Percentiles rank a stretch among this genome's conserved stretches.
These are phyloP conservation scores for Calephelis nemesis DNA, from an alignment of 1,140 invertebrate genomes.

Conservation along the genomic window DNA sequence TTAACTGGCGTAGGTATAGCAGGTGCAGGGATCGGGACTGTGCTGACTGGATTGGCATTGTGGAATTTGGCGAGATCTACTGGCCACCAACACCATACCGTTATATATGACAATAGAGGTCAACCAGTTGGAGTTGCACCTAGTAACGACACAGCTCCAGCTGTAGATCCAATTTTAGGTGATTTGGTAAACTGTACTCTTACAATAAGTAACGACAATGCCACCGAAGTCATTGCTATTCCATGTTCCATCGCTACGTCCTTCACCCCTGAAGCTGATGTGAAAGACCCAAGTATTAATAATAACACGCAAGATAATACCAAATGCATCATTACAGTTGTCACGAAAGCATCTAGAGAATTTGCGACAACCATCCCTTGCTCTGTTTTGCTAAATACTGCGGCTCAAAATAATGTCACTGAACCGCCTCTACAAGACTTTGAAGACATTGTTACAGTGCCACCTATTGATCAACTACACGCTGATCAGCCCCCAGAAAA, in stretches of 20 bases:
- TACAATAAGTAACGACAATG: conserved; percentile 61
- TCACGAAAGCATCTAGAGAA: conserved; percentile 65
- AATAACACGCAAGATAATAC: conserved; percentile 52
- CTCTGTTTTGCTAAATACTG: conserved; percentile 63
- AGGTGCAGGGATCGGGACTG: conserved; percentile 68
- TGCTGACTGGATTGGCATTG: conserved; percentile 72
- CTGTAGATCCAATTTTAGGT: conserved; percentile 62
- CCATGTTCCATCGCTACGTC: conserved; percentile 77
- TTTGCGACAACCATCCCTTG: conserved; percentile 75
- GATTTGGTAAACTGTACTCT: conserved; percentile 73
- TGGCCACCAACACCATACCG: conserved; percentile 62
- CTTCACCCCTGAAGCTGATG: conserved; percentile 66
- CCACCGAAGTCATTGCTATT: conserved; percentile 69
- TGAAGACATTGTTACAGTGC: conserved; percentile 25
- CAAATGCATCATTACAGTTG: conserved; percentile 70
- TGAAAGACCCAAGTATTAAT: conserved; percentile 48
- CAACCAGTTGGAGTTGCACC: conserved; percentile 67
- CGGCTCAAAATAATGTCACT: conserved; percentile 70
- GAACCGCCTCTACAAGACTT: conserved; percentile 42
- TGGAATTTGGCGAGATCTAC: conserved; percentile 76
- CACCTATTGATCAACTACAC: conserved; percentile 24
- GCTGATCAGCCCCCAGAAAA: conserved; percentile 45
- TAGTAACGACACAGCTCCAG: conserved; percentile 47
- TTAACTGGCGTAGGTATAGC: conserved; percentile 68
- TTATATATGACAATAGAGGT: conserved; percentile 68